Conservation (phyloP, 2,113 vertebrate genomes). For the Circaetus cinerascens region DNA sequence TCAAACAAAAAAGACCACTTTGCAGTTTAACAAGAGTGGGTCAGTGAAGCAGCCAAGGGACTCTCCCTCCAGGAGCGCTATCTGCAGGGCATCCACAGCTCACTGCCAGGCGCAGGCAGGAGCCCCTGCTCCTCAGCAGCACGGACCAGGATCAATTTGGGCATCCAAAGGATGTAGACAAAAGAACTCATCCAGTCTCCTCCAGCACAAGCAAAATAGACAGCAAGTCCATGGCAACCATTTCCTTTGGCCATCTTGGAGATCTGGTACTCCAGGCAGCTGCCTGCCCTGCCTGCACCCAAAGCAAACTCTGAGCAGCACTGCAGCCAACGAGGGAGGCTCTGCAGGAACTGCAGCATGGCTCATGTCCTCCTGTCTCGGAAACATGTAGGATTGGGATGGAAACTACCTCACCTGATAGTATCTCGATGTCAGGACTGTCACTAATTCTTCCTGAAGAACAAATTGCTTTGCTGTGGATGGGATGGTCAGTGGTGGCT, state of each 20-base stretch:
- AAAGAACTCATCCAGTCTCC: not conserved
- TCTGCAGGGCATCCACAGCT: not conserved
- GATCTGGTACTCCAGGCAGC: not conserved
- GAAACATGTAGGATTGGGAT: fast-evolving
- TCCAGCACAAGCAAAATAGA: not conserved
- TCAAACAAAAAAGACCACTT: not conserved
- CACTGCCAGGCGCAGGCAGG: not conserved
- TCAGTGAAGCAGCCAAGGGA: not conserved
- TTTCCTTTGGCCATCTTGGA: not conserved
- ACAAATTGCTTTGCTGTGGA: not conserved
- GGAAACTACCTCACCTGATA: not conserved
- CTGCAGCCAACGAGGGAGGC: fast-evolving
- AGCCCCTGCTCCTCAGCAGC: not conserved
- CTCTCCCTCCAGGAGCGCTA: not conserved
- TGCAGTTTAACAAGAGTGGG: not conserved
- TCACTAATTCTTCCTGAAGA: not conserved
- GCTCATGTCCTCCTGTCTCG: not conserved
- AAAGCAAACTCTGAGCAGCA: not conserved
- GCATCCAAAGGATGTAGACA: not conserved
- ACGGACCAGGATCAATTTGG: fast-evolving
- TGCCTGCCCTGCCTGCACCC: not conserved
- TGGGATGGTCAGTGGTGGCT: not conserved
- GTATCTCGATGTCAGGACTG: not conserved
- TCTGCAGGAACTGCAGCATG: not conserved
- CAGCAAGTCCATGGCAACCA: not conserved